Evolutionary conservation across 2,888 invertebrate genomes (phyloP), one percentile per base, ranked within the genome.

Genomic region (Pedicia rivosa): DNA sequence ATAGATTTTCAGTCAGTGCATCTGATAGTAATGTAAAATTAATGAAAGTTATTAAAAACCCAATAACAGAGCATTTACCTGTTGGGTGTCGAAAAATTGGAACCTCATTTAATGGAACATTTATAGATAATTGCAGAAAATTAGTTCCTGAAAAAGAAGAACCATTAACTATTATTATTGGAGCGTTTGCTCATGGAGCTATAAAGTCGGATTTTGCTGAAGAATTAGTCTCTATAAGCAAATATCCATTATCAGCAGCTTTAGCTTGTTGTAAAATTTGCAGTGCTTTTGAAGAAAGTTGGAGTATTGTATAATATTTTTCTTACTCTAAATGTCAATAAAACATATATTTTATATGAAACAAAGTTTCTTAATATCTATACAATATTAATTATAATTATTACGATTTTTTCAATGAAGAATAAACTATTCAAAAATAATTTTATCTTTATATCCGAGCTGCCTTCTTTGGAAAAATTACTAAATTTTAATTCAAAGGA

Each of bases 101-200:
- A 0, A 91, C 87, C 69, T 92, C 94, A 7, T 94, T 86, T 59
- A 79, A 81, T 44, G 77, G 88, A 1, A 78, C 79, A 46, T 68
- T 78, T 45, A 62, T 70, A 0, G 50, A 62, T 33, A 72, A 78
- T 47, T 78, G 84, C 37, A 63, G 72, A 40, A 83, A 88, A 28
- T 56, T 95, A 24, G 86, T 88, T 7, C 86, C 86, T 1, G 62
- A 65, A 12, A 68, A 70, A 34, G 82, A 90, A 43, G 73, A 74
- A 40, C 92, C 95, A 1, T 70, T 95, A 39, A 91, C 82, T 0
- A 66, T 98, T 46, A 79, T 95, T 3, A 68, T 98, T 40, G 98
- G 98, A 27, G 92, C 97, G 3, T 94, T 98, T 80, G 97, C 98
- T 0, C 90, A 94, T 63, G 98, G 98, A 38, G 83, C 81, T 61